phyloP scores from a whole-genome alignment of 2,797 vertebrate genomes.

The Lutjanus campechanus region DNA sequence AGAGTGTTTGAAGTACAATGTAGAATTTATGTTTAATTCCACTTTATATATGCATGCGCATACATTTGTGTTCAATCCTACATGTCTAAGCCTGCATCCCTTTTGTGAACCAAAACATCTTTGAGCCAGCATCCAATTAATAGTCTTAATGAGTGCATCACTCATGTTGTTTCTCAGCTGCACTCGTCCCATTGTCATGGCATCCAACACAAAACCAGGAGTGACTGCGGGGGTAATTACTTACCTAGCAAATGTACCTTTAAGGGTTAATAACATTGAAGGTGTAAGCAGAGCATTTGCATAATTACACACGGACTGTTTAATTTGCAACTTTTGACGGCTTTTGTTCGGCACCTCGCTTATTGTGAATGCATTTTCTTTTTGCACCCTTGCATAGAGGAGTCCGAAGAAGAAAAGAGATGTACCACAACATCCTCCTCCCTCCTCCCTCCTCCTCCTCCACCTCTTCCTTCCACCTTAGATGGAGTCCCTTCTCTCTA shows the following conservation, averaged over 20 bases:
- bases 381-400: conserved; percentile 52
- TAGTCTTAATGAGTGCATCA: conserved; percentile 85
- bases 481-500: conserved; percentile 81
- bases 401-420: conserved; percentile 75
- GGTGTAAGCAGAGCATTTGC: conserved; percentile 86
- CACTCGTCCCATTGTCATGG: conserved; percentile 79
- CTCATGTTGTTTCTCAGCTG: conserved; percentile 78
- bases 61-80: conserved; percentile 58
- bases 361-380: conserved; percentile 71
- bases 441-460: conserved; percentile 51
- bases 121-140: conserved; percentile 84
- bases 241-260: conserved; percentile 84
- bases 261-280: conserved; percentile 88
- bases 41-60: conserved; percentile 53
- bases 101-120: conserved; percentile 75
- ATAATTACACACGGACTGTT: conserved; percentile 87
- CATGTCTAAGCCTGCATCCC: conserved; percentile 37
- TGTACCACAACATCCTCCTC: conserved; percentile 75
- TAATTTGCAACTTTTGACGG: conserved; percentile 87
- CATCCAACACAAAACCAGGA: conserved; percentile 79
- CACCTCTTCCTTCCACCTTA: conserved; percentile 73
- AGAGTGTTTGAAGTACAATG: conserved; percentile 35
- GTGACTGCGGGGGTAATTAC: conserved; percentile 87
- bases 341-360: conserved; percentile 81
- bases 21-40: conserved; percentile 55